A percentile compares a stretch with the other conserved stretches of the same genome.
Conservation (phyloP, 2,888 invertebrate genomes). For the Leptogaster cylindrica region DNA sequence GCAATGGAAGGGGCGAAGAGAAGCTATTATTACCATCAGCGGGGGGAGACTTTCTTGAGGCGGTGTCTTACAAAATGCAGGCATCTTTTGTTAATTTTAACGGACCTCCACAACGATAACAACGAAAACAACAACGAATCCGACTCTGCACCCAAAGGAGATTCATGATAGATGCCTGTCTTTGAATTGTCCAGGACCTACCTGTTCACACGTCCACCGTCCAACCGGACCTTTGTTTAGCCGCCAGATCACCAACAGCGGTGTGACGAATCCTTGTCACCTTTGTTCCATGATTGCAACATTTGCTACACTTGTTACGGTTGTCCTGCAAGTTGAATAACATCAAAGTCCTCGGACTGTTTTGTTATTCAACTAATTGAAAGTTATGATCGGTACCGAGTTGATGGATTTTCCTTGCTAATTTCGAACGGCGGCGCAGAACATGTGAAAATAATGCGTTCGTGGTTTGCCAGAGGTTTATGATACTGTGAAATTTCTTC, state of each 20-base stretch:
- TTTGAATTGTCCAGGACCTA: slow-evolving; percentile 35
- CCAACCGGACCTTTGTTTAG: slow-evolving; percentile 1
- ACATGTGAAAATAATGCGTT: too few relatives aligned
- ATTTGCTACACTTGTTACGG: slow-evolving; percentile 43
- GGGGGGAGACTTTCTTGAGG: not conserved
- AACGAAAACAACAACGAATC: not conserved
- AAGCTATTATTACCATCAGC: not conserved
- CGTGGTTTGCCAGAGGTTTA: too few relatives aligned
- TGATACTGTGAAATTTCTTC: too few relatives aligned
- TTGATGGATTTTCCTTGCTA: too few relatives aligned
- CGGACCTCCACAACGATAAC: slow-evolving; percentile 2
- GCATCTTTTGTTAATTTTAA: slow-evolving; percentile 5
- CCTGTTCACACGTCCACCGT: slow-evolving; percentile 43
- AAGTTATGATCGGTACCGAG: too few relatives aligned
- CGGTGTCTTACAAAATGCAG: not conserved
- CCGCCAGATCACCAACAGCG: slow-evolving; percentile 21
- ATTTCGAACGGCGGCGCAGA: too few relatives aligned
- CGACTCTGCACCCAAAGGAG: too few relatives aligned
- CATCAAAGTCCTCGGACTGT: too few relatives aligned
- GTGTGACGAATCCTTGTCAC: slow-evolving; percentile 46
- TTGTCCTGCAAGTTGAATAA: not conserved
- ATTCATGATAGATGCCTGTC: not conserved
- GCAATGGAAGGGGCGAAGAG: not conserved
- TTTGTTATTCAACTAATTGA: too few relatives aligned
- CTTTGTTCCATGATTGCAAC: slow-evolving; percentile 17